Conservation (phyloP, 1,140 invertebrate genomes). For the Adelges cooleyi region DNA sequence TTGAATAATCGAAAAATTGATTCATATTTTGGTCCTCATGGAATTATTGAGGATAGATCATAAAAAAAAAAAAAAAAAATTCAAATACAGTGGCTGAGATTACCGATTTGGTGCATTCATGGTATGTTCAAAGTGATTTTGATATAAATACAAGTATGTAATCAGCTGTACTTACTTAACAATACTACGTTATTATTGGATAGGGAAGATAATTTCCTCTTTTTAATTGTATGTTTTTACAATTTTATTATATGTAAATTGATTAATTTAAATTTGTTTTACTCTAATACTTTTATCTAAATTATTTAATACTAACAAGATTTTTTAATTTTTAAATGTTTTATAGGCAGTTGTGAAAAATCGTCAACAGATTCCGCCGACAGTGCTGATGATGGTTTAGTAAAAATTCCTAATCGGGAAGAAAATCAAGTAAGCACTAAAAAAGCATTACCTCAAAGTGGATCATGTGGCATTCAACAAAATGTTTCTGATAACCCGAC, state of each 20-base stretch:
- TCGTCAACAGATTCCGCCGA: slow-evolving; percentile 4
- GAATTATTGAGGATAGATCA: background rate
- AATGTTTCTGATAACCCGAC: background rate
- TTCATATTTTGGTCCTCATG: background rate
- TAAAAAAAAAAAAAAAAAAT: background rate
- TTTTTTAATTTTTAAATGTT: background rate
- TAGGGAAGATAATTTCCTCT: too few relatives aligned
- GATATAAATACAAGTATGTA: background rate
- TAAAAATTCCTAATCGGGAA: background rate
- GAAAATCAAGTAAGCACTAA: background rate
- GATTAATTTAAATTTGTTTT: too few relatives aligned
- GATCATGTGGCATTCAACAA: background rate
- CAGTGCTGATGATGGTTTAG: background rate
- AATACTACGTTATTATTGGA: too few relatives aligned
- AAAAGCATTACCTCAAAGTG: background rate
- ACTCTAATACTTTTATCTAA: too few relatives aligned
- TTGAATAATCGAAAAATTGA: background rate
- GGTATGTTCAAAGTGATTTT: background rate
- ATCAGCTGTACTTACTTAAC: too few relatives aligned
- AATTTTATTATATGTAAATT: too few relatives aligned
- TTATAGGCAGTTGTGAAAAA: background rate
- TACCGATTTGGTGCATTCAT: background rate
- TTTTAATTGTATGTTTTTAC: too few relatives aligned
- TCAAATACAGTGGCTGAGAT: background rate
- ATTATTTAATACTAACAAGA: too few relatives aligned